Evolutionary conservation across 2,113 vertebrate species (phyloP), one percentile per base, ranked within the genome.

Genomic region (Tursiops truncatus): DNA sequence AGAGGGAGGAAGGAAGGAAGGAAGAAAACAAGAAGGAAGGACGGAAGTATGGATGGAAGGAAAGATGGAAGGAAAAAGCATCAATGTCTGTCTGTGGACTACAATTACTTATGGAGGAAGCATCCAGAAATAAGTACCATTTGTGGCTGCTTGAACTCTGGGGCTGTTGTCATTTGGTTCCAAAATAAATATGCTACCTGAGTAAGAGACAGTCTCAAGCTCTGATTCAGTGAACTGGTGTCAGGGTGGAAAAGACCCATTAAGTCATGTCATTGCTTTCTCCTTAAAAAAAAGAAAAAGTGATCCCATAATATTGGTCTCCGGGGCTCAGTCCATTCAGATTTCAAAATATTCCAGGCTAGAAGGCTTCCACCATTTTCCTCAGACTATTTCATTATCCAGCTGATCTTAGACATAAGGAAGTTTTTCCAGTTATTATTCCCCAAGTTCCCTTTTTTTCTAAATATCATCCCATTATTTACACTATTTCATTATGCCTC

Each of bases 361-460:
- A 41, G 58, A 89, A 84, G 25, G 50, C 58, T 96, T 44, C 87
- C 50, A 65, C 9, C 36, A 9, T 83, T 74, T 92, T 79, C 86
- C 83, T 74, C 56, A 33, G 90, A 87, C 87, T 60, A 67, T 88
- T 97, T 93, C 79, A 83, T 96, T 77, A 85, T 88, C 36, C 44
- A 91, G 67, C 65, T 80, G 74, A 94, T 92, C 84, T 80, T 73
- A 84, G 44, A 87, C 70, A 36, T 91, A 56, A 90, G 96, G 36
- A 95, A 92, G 79, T 92, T 95, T 94, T 95, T 70, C 70, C 58
- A 77, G 82, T 96, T 96, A 94, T 92, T 94, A 90, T 92, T 87
- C 93, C 94, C 96, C 60, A 89, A 77, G 82, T 95, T 87, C 47
- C 60, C 38, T 47, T 73, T 85, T 82, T 62, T 50, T 21, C 67